Evolutionary conservation across 2,797 vertebrate genomes (phyloP), one percentile per base, ranked within the genome.

Genomic region (Melopsittacus undulatus): DNA sequence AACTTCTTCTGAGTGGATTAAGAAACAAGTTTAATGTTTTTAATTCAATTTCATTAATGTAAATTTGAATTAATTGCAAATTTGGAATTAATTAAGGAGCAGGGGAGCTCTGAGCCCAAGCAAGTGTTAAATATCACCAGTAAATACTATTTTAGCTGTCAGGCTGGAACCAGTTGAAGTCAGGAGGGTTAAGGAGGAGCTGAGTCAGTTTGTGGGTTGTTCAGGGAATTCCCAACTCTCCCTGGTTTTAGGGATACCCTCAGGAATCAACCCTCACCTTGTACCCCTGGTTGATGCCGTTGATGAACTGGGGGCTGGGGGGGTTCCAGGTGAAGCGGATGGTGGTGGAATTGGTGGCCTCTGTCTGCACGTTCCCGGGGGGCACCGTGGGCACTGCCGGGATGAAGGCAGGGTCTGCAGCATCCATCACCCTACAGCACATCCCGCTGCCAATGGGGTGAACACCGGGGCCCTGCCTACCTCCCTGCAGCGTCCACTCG

Each of bases 201-300:
- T 12, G 13, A 56, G 38, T 8, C 7, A 3, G 11, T 15, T 21
- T 12, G 40, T 5, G 26, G 16, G 40, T 0, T 2, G 6, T 11
- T 10, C 0, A 3, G 34, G 52, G 61, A 29, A 43, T 20, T 49
- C 79, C n/a, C 75, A 59, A 11, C 38, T 52, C 24, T 1, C 15
- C 5, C 49, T 36, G 79, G 0, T 2, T 70, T 38, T 3, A 26
- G 81, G 75, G 81, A 48, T 10, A 32, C 30, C 48, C 2, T 0
- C 0, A 0, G 49, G 69, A 40, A 54, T 29, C 4, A 0, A 18
- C n/a, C 5, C 97, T 94, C 97, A 99, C 99, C 99, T 99, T 99
- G 98, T 99, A 99, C 82, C 99, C 99, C 97, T 99, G 99, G 98
- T 99, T 99, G 98, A 99, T 99, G 92, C 99, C 99, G 0, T 99